These are phyloP conservation scores for Vultur gryphus DNA, from an alignment of 2,797 vertebrate genomes.

Conservation along the genomic window DNA sequence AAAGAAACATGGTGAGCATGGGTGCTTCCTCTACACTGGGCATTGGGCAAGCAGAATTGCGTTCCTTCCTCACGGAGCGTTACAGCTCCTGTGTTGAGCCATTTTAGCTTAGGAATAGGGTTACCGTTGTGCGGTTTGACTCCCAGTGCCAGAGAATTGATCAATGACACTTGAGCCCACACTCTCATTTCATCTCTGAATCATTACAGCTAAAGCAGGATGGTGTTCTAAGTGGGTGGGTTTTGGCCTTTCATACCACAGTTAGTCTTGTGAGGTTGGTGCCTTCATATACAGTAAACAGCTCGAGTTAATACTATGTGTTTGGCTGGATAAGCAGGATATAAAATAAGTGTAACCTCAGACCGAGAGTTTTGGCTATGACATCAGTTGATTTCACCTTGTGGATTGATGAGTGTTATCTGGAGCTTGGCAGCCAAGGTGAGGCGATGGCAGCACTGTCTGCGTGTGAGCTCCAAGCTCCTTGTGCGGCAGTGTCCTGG, in stretches of 20 bases:
- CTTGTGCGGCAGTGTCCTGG: neutral
- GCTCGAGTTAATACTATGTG: neutral
- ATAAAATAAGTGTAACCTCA: neutral
- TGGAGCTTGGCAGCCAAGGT: neutral
- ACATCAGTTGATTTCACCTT: neutral
- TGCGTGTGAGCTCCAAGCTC: neutral
- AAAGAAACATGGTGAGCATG: neutral
- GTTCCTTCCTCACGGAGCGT: neutral
- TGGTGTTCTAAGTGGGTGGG: neutral
- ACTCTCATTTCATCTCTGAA: neutral
- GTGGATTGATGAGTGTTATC: neutral
- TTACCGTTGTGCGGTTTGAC: neutral
- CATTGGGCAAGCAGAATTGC: neutral
- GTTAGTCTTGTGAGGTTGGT: neutral
- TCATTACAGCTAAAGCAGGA: neutral
- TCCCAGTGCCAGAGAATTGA: neutral
- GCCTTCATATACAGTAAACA: neutral
- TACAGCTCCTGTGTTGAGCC: neutral
- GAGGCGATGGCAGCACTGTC: neutral
- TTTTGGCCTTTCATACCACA: neutral
- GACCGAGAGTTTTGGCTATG: neutral
- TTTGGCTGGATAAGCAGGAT: neutral
- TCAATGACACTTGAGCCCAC: neutral
- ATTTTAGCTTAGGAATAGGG: neutral
- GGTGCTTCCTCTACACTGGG: neutral